Conservation (phyloP, 2,888 invertebrate species). For the Stenurella melanura region DNA sequence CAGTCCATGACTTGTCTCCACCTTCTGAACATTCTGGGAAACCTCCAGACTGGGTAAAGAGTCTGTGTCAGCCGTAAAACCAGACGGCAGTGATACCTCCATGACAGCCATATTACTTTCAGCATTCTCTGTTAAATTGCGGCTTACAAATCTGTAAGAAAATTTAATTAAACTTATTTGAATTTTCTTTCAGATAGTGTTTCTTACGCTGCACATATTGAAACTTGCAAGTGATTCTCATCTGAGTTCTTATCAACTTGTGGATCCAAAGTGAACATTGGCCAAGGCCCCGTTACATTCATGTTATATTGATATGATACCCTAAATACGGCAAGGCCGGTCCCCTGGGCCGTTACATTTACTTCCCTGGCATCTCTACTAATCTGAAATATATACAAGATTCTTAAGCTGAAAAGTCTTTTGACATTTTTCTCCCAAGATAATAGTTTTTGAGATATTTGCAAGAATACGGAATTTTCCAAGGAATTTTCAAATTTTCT, state of each 20-base stretch:
- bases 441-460: too few species aligned
- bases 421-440: too few species aligned
- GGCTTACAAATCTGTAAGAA: slow-evolving; percentile 78
- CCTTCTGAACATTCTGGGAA: slow-evolving; percentile 78
- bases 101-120: slow-evolving; percentile 93
- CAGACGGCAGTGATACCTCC: slow-evolving; percentile 92
- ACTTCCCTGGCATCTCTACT: slow-evolving; percentile 78
- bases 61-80: slow-evolving; percentile 89
- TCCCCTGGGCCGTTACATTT: slow-evolving; percentile 85
- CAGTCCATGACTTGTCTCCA: slow-evolving; percentile 82
- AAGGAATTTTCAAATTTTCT: too few species aligned
- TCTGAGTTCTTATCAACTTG: slow-evolving; percentile 89
- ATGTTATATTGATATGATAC: slow-evolving; percentile 88
- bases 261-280: slow-evolving; percentile 90
- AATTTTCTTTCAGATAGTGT: slow-evolving; percentile 5
- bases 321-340: slow-evolving; percentile 86
- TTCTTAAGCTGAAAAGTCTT: too few species aligned
- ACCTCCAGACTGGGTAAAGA: slow-evolving; percentile 79
- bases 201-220: slow-evolving; percentile 85
- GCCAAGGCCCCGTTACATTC: slow-evolving; percentile 91
- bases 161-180: slow-evolving; percentile 37
- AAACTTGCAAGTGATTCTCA: slow-evolving; percentile 84
- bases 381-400: slow-evolving; percentile 53
- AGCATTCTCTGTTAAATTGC: slow-evolving; percentile 77
- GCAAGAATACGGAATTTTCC: too few species aligned